Evolutionary conservation across 1,140 invertebrate genomes (phyloP).

Genomic region (Papilio machaon): DNA sequence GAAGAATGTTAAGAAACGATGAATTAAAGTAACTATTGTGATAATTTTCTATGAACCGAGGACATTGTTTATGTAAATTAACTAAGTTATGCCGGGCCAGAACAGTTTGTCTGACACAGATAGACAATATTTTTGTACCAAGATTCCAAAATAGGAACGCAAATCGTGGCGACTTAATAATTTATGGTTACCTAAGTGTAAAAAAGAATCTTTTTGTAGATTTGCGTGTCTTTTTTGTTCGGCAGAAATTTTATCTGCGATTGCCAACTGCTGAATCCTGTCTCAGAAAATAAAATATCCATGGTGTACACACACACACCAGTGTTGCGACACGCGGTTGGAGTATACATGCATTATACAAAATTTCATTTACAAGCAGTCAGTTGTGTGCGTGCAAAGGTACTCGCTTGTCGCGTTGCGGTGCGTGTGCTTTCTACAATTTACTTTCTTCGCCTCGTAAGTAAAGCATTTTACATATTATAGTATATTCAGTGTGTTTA

Average conservation of each 20-base stretch:
- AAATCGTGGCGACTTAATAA: too few species aligned
- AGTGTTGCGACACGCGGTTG: neutral
- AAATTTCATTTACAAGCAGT: slow-evolving; percentile 48
- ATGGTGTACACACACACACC: neutral
- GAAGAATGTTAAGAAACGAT: too few species aligned
- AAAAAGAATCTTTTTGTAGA: neutral
- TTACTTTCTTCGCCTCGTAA: slow-evolving; percentile 80
- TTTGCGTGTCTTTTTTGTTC: neutral
- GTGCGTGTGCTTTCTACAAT: slow-evolving; percentile 77
- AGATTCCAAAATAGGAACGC: too few species aligned
- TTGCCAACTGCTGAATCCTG: neutral
- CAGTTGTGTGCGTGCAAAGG: slow-evolving; percentile 70
- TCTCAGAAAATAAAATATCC: neutral
- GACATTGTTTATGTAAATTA: too few species aligned
- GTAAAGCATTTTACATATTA: slow-evolving; percentile 72
- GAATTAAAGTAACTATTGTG: too few species aligned
- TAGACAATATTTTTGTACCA: too few species aligned
- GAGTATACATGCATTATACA: slow-evolving; percentile 12
- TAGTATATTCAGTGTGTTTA: slow-evolving; percentile 63
- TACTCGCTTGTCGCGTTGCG: slow-evolving; percentile 78
- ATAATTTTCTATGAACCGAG: too few species aligned
- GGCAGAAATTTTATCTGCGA: neutral
- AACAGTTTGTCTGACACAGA: too few species aligned
- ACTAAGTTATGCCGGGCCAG: too few species aligned
- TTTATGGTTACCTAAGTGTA: too few species aligned